A percentile compares a stretch with the other conserved stretches of the same genome.
Evolutionary conservation across 2,888 invertebrate species (phyloP).

Genomic region (Acleris cristana): DNA sequence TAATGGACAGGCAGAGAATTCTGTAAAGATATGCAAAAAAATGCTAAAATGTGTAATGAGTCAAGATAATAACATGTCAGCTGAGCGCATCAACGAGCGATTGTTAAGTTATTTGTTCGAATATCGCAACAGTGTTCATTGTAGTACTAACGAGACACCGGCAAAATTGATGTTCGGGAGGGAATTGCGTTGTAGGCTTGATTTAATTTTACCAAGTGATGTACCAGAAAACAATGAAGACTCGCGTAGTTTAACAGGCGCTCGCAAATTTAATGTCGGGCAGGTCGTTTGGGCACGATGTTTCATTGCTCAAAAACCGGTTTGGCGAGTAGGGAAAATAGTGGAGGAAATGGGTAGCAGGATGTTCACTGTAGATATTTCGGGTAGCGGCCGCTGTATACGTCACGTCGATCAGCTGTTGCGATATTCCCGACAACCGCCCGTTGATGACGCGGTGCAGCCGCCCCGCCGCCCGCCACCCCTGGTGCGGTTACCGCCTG

Average conservation of each 20-base stretch:
- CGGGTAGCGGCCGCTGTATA: not conserved
- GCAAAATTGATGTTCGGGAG: slow-evolving; percentile 7
- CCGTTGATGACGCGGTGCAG: not conserved
- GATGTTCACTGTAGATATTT: slow-evolving; percentile 5
- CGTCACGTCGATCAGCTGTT: slow-evolving; percentile 12
- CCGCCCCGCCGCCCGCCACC: not conserved
- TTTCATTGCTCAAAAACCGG: not conserved
- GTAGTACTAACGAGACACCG: not conserved
- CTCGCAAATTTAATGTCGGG: not conserved
- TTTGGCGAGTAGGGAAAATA: slow-evolving; percentile 3
- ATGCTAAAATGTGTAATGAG: slow-evolving; percentile 27
- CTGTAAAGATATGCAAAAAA: slow-evolving; percentile 29
- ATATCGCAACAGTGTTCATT: slow-evolving; percentile 7
- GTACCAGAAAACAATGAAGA: not conserved
- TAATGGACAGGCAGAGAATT: slow-evolving; percentile 33
- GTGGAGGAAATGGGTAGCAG: slow-evolving; percentile 1
- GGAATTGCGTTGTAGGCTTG: not conserved
- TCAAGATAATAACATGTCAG: not conserved
- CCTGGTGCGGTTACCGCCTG: not conserved
- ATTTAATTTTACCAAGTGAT: slow-evolving; percentile 1
- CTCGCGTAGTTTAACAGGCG: not conserved
- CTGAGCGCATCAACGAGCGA: slow-evolving; percentile 1
- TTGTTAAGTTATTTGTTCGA: slow-evolving; percentile 7
- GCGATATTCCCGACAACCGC: not conserved
- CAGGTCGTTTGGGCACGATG: not conserved